These are phyloP conservation scores for Shinisaurus crocodilurus DNA, from an alignment of 2,113 vertebrate species.

Conservation along the genomic window DNA sequence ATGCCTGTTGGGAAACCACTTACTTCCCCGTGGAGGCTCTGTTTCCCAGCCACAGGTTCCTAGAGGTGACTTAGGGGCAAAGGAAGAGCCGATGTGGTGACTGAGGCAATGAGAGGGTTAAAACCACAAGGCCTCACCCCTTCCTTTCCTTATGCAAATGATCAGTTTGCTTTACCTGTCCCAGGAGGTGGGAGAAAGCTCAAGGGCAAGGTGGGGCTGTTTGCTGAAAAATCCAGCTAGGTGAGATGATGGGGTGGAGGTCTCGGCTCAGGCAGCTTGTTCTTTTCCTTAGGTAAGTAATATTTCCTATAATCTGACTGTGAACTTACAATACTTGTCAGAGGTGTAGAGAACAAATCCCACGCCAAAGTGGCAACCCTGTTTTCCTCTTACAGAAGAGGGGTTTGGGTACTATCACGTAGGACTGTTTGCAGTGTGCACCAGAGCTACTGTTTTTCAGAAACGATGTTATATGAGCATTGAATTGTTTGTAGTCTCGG, in stretches of 20 bases:
- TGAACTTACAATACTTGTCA: not conserved
- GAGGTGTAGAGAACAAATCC: not conserved
- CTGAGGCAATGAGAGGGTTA: slow-evolving; percentile 48
- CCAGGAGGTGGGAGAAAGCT: slow-evolving; percentile 3
- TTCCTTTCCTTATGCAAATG: slow-evolving; percentile 48
- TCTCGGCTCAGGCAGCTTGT: not conserved
- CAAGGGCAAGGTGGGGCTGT: slow-evolving; percentile 8
- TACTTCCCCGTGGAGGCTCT: too few relatives aligned
- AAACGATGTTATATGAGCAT: not conserved
- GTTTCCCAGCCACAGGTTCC: not conserved
- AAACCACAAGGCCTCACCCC: slow-evolving; percentile 6
- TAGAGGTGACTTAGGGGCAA: not conserved
- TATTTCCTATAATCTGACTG: not conserved
- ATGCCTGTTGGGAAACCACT: not conserved
- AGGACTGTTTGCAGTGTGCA: not conserved
- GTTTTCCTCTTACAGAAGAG: not conserved
- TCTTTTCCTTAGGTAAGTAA: slow-evolving; percentile 7
- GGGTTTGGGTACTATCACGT: not conserved
- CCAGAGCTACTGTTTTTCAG: not conserved
- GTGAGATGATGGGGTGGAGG: not conserved
- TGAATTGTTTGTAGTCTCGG: not conserved
- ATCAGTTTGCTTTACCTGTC: slow-evolving; percentile 64
- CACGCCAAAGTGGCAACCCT: too few relatives aligned
- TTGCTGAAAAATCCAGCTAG: slow-evolving; percentile 21
- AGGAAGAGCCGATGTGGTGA: not conserved